phyloP scores from a whole-genome alignment of 1,140 invertebrate genomes.

The Zaprionus kolodkinae region DNA sequence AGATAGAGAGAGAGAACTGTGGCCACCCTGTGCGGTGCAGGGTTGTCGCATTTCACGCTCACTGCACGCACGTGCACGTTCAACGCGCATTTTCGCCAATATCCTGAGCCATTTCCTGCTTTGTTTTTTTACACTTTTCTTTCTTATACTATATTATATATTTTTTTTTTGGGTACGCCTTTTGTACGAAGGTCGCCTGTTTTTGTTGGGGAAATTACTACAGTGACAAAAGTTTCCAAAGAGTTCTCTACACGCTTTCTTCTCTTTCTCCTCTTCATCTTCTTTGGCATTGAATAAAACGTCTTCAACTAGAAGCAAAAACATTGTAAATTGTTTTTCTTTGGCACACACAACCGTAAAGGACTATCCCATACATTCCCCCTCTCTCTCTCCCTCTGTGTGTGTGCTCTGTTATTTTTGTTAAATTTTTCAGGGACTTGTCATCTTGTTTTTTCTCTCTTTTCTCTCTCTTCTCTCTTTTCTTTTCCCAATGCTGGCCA shows the following conservation, averaged over 20 bases:
- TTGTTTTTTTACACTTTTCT: conserved; percentile 42
- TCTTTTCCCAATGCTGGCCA: conserved; percentile 11
- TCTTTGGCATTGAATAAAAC: conserved; percentile 74
- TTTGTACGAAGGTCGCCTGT: conserved; percentile 62
- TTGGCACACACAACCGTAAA: conserved; percentile 43
- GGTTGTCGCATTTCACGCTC: conserved; percentile 64
- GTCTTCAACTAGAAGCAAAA: conserved; percentile 76
- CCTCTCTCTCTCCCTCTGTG: background rate
- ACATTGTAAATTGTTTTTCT: conserved; percentile 82
- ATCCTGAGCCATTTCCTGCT: conserved; percentile 77
- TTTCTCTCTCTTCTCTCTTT: background rate
- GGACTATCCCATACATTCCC: no score
- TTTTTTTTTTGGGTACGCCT: conserved; percentile 18
- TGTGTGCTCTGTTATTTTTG: conserved; percentile 56
- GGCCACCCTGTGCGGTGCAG: conserved; percentile 12
- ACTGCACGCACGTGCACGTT: conserved; percentile 49
- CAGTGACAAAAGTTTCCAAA: conserved; percentile 66
- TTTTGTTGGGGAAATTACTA: conserved; percentile 54
- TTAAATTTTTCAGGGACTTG: conserved; percentile 65
- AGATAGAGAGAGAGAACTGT: background rate
- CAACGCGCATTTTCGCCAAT: conserved; percentile 55
- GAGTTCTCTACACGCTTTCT: conserved; percentile 42
- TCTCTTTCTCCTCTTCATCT: background rate
- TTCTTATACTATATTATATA: no score
- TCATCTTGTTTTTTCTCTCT: conserved; percentile 52